Percentiles rank a stretch among this genome's conserved stretches.
These are phyloP conservation scores for Actenoides lindsayi DNA, from an alignment of 2,113 vertebrate species.

Conservation along the genomic window DNA sequence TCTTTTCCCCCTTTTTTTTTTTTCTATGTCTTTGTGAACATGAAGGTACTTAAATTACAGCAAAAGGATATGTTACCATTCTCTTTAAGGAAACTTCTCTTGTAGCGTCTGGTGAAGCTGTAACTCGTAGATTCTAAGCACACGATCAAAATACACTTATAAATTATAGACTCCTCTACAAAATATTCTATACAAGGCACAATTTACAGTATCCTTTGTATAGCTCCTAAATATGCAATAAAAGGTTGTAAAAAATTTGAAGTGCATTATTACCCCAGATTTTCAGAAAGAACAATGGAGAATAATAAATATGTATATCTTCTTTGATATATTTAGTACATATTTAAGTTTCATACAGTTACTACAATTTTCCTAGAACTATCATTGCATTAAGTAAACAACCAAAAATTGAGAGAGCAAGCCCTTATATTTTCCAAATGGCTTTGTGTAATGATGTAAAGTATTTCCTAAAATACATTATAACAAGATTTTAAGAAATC, in stretches of 20 bases:
- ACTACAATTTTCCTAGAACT: neutral
- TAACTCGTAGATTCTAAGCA: neutral
- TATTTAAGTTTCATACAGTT: neutral
- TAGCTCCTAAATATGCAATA: neutral
- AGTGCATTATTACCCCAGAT: neutral
- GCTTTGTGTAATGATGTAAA: neutral
- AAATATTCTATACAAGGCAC: neutral
- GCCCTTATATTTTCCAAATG: neutral
- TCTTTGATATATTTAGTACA: neutral
- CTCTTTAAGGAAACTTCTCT: neutral
- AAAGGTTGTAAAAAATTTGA: neutral
- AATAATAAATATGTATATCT: neutral
- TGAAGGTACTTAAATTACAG: neutral
- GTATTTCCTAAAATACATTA: neutral
- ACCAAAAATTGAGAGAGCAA: neutral
- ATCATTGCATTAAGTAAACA: neutral
- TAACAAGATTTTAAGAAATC: neutral
- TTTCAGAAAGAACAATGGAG: neutral
- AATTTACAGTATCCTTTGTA: neutral
- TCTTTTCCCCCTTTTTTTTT: neutral
- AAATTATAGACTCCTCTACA: neutral
- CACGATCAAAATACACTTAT: neutral
- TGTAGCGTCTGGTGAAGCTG: neutral
- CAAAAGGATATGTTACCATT: neutral
- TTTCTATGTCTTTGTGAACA: accelerated